A percentile compares a stretch with the other conserved stretches of the same genome.
These are phyloP conservation scores for Mallateleia sp. DNA, from an alignment of 2,888 invertebrate species.

Conservation along the genomic window DNA sequence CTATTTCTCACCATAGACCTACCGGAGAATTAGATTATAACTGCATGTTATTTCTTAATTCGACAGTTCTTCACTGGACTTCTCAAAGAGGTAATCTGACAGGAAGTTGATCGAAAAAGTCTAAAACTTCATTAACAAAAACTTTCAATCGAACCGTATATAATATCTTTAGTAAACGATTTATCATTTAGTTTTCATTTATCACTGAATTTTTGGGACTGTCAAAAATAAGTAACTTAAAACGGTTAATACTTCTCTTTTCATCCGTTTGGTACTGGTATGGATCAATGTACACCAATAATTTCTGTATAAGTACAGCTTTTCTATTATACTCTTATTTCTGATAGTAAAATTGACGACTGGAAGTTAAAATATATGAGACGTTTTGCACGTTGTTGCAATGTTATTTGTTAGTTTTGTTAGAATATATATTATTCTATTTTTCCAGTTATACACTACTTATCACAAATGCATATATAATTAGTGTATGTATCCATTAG, in stretches of 20 bases:
- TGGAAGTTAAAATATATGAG: too few relatives aligned
- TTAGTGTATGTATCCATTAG: background rate
- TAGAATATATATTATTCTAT: conserved; percentile 4
- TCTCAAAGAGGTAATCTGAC: too few relatives aligned
- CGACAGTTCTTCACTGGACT: too few relatives aligned
- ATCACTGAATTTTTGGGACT: background rate
- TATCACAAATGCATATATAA: background rate
- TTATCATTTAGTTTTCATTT: too few relatives aligned
- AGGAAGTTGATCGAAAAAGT: too few relatives aligned
- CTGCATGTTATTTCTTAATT: too few relatives aligned
- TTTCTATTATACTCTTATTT: background rate
- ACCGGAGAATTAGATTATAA: too few relatives aligned
- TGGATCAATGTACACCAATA: conserved; percentile 2
- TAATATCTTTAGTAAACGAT: too few relatives aligned
- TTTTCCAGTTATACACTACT: background rate
- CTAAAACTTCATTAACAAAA: too few relatives aligned
- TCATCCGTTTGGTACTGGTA: background rate
- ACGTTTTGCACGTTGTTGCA: too few relatives aligned
- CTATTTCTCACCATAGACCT: too few relatives aligned
- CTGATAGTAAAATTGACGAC: background rate
- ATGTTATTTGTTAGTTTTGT: background rate
- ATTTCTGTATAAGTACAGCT: background rate
- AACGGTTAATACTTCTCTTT: background rate
- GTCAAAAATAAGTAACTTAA: background rate
- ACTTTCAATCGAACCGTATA: too few relatives aligned